These are phyloP conservation scores for Megaceryle alcyon DNA, from an alignment of 2,797 vertebrate species.

Conservation along the genomic window DNA sequence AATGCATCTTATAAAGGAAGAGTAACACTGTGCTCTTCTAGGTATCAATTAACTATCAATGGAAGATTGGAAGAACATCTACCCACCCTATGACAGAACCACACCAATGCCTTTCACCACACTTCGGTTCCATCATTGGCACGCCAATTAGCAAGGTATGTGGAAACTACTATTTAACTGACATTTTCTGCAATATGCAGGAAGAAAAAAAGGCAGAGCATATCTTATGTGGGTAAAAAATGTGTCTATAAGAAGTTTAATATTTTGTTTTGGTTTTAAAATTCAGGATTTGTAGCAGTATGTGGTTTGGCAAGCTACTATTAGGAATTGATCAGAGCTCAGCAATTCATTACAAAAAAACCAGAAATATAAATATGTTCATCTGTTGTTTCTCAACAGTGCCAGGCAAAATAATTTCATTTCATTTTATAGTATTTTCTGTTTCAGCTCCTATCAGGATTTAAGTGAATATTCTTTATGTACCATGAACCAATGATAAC, in stretches of 20 bases:
- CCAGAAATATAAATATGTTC: neutral
- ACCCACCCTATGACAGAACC: neutral
- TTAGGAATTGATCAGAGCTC: neutral
- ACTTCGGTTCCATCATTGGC: neutral
- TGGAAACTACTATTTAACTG: neutral
- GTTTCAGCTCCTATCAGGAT: neutral
- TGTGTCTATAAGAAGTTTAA: neutral
- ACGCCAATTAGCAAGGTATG: neutral
- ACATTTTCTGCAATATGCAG: neutral
- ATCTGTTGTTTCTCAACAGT: neutral
- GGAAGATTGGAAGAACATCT: neutral
- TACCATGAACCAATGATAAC: neutral
- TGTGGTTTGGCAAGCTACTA: neutral
- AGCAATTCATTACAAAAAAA: neutral
- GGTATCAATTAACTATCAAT: neutral
- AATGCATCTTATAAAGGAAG: neutral
- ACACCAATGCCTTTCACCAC: neutral
- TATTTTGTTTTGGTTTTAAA: neutral
- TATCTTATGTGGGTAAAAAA: neutral
- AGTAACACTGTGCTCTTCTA: neutral
- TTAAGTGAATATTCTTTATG: neutral
- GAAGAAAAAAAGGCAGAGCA: neutral
- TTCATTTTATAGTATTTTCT: neutral
- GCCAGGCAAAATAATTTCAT: slow-evolving; percentile 20
- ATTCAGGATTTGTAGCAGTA: neutral